These are phyloP conservation scores for Temnopleurus reevesii DNA, from an alignment of 53 echinoderm and acorn worm species.

Conservation along the genomic window DNA sequence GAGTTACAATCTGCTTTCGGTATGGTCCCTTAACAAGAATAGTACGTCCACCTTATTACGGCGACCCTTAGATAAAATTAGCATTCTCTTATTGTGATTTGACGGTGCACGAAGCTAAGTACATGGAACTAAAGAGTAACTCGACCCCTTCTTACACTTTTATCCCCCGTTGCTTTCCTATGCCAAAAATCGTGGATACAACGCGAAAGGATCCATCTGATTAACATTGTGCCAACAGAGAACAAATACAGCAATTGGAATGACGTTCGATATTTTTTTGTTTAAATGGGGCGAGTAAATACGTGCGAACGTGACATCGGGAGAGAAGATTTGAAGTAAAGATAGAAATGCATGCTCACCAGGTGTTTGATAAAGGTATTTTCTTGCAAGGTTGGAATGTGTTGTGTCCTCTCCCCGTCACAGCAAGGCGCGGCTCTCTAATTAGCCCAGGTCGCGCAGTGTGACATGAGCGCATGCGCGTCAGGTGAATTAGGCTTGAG, in stretches of 20 bases:
- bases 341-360: conserved; percentile 35
- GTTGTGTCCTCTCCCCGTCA: conserved; percentile 40
- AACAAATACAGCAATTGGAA: conserved; percentile 37
- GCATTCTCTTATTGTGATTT: conserved; percentile 7
- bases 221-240: conserved; percentile 54
- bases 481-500: conserved; percentile 27
- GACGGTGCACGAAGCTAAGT: conserved; percentile 30
- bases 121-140: conserved; percentile 47
- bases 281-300: conserved; percentile 61
- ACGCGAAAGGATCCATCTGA: conserved; percentile 14
- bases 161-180: background rate
- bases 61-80: conserved; percentile 35
- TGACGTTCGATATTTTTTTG: conserved; percentile 41
- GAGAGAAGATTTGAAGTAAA: background rate
- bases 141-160: conserved; percentile 52
- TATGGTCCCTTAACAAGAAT: background rate
- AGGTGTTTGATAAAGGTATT: conserved; percentile 51
- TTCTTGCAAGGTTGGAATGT: conserved; percentile 45
- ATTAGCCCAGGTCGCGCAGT: conserved; percentile 44
- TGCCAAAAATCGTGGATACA: conserved; percentile 14
- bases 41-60: conserved; percentile 26
- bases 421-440: conserved; percentile 56
- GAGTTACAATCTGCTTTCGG: background rate
- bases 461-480: conserved; percentile 54
- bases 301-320: conserved; percentile 47